Evolutionary conservation across 2,888 invertebrate species (phyloP).

Genomic region (Chalcis sispes): DNA sequence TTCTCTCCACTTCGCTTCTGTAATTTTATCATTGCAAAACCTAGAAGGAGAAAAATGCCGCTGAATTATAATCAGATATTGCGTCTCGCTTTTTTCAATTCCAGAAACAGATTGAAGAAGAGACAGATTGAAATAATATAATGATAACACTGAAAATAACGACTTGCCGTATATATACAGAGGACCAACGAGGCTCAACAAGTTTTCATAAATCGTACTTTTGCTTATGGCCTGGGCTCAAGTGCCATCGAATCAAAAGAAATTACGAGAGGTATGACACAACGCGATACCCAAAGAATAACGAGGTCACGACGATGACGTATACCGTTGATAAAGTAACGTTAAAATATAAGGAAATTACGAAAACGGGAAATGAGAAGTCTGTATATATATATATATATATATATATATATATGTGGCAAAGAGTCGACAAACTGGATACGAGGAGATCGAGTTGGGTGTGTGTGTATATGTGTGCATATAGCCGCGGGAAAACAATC

Average conservation of each 20-base stretch:
- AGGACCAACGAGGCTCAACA: conserved; percentile 28
- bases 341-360: conserved; percentile 34
- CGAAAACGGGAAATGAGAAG: conserved; percentile 20
- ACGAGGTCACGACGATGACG: neutral
- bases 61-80: conserved; percentile 46
- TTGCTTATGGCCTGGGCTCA: neutral
- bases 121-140: conserved; percentile 46
- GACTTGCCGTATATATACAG: neutral
- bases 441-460: conserved; percentile 17
- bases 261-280: conserved; percentile 31
- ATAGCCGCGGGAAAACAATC: conserved; percentile 66
- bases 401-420: conserved; percentile 43
- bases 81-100: neutral
- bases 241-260: conserved; percentile 29
- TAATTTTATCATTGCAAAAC: neutral
- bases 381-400: no score
- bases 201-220: conserved; percentile 47
- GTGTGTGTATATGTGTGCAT: neutral
- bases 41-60: conserved; percentile 33
- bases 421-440: conserved; percentile 4
- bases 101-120: neutral
- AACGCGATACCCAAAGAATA: conserved; percentile 25
- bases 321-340: neutral
- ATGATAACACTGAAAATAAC: conserved; percentile 33
- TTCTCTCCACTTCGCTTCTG: no score